A percentile compares a stretch with the other conserved stretches of the same genome.
Conservation (phyloP, 2,113 vertebrate species). For the Pseudopipra pipra region DNA sequence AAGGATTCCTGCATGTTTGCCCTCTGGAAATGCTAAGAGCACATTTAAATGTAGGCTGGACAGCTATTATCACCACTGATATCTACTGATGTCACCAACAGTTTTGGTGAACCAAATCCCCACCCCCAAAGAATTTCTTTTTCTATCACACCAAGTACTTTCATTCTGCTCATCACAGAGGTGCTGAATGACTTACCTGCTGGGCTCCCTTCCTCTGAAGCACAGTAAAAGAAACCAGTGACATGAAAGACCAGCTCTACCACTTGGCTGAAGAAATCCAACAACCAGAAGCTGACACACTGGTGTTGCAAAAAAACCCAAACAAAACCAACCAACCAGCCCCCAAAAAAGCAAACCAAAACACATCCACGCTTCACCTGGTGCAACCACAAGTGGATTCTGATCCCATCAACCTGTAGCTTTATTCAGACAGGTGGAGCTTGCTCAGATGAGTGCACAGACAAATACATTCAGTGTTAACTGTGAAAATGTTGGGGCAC, state of each 20-base stretch:
- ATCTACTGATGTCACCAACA: neutral
- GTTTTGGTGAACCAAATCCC: neutral
- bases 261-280: neutral
- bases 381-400: neutral
- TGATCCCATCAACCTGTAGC: neutral
- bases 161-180: neutral
- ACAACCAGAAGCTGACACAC: neutral
- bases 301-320: neutral
- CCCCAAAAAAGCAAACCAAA: neutral
- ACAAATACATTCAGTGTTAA: neutral
- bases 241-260: neutral
- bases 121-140: neutral
- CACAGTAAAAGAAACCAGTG: neutral
- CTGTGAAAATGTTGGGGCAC: neutral
- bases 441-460: neutral
- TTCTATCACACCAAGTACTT: neutral
- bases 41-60: neutral
- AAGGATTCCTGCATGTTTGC: neutral
- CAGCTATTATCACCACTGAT: neutral
- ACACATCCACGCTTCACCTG: neutral
- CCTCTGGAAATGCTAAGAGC: neutral
- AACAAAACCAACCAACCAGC: neutral
- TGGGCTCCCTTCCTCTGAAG: neutral
- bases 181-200: neutral
- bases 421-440: neutral